These are phyloP conservation scores for Emydoidea blandingii DNA, from an alignment of 2,797 vertebrate genomes.

Conservation along the genomic window DNA sequence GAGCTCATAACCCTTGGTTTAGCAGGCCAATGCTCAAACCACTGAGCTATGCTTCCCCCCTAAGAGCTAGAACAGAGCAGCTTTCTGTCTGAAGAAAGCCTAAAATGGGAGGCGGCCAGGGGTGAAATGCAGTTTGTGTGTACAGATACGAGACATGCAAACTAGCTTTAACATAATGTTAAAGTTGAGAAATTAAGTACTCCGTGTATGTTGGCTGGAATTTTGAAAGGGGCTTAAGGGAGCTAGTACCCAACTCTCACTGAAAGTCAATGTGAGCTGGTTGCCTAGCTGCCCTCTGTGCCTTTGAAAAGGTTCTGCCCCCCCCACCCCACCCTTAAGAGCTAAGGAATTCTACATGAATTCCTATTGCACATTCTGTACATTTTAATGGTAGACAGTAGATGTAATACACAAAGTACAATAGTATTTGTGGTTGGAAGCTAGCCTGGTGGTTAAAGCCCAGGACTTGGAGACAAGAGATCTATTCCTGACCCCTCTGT, in stretches of 20 bases:
- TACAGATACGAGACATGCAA: not conserved
- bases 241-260: not conserved
- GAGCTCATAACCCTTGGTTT: no score
- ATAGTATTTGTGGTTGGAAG: not conserved
- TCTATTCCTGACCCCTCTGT: not conserved
- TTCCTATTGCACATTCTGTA: not conserved
- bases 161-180: not conserved
- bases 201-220: not conserved
- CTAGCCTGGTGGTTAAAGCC: not conserved
- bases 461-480: not conserved
- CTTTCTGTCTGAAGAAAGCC: not conserved
- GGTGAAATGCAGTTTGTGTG: not conserved
- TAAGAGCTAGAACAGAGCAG: not conserved
- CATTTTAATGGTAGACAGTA: not conserved
- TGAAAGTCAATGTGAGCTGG: not conserved
- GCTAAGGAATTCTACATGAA: not conserved
- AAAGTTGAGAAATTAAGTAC: not conserved
- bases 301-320: not conserved
- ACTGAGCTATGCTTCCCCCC: no score
- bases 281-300: not conserved
- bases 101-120: not conserved
- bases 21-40: no score
- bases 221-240: not conserved
- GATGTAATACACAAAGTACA: not conserved
- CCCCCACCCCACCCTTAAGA: accelerated